A percentile compares a stretch with the other conserved stretches of the same genome.
These are phyloP conservation scores for Apaloderma vittatum DNA, from an alignment of 2,113 vertebrate species.

Conservation along the genomic window DNA sequence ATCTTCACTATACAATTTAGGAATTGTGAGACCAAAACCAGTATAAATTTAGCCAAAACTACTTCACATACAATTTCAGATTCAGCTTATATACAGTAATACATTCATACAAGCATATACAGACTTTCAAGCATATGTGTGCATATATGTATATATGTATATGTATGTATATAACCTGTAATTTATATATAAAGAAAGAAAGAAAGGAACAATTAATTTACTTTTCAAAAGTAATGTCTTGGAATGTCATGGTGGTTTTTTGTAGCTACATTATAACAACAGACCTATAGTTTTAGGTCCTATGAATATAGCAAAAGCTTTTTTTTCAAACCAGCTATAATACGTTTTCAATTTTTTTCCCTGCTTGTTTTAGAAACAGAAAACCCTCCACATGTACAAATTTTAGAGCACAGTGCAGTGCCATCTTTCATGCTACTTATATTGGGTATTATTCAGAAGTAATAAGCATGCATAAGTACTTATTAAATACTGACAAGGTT, in stretches of 20 bases:
- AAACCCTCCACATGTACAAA: neutral
- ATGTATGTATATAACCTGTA: too few species aligned
- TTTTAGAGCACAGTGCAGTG: neutral
- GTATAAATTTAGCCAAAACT: neutral
- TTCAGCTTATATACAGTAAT: too few species aligned
- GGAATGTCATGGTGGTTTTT: fast-evolving
- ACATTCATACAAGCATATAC: neutral
- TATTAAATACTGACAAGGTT: neutral
- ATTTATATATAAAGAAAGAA: neutral
- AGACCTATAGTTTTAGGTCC: neutral
- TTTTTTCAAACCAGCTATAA: neutral
- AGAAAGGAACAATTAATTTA: neutral
- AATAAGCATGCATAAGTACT: neutral
- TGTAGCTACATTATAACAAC: neutral
- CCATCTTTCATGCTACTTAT: neutral
- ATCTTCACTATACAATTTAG: neutral
- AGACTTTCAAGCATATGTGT: neutral
- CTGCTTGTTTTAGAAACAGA: neutral
- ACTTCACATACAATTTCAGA: too few species aligned
- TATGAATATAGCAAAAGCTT: neutral
- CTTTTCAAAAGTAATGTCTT: neutral
- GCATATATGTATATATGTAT: too few species aligned
- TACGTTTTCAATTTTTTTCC: fast-evolving
- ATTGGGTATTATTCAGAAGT: neutral
- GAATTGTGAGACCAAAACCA: neutral